A percentile compares a stretch with the other conserved stretches of the same genome.
These are phyloP conservation scores for Acleris laterana DNA, from an alignment of 2,888 invertebrate species.

Conservation along the genomic window DNA sequence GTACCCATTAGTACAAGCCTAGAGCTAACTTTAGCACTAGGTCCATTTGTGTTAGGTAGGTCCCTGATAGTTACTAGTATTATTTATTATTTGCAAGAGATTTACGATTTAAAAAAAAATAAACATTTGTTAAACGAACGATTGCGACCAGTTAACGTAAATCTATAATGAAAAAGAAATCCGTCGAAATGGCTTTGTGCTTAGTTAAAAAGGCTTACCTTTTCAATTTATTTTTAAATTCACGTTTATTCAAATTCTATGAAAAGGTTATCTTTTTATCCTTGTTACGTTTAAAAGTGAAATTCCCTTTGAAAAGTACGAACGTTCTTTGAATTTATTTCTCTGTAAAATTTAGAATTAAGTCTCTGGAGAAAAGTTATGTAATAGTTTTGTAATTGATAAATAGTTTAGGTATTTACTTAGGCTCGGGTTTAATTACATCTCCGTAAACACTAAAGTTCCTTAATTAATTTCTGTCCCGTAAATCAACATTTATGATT, in stretches of 20 bases:
- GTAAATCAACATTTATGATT: slow-evolving; percentile 8
- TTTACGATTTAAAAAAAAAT: too few species aligned
- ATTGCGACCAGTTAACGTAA: too few species aligned
- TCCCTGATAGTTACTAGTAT: too few species aligned
- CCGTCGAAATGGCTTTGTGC: too few species aligned
- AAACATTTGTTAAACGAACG: too few species aligned
- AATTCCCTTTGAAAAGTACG: slow-evolving; percentile 1
- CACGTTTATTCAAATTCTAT: slow-evolving; percentile 5
- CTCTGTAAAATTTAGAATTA: neutral
- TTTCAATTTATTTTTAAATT: slow-evolving; percentile 3
- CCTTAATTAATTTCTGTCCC: slow-evolving; percentile 13
- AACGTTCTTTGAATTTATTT: neutral
- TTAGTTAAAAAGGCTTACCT: too few species aligned
- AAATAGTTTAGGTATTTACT: slow-evolving; percentile 17
- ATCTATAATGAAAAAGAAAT: too few species aligned
- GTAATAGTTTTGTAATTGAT: slow-evolving; percentile 3
- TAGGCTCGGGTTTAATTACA: slow-evolving; percentile 11
- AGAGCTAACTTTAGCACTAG: too few species aligned
- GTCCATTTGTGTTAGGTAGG: too few species aligned
- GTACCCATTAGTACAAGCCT: too few species aligned
- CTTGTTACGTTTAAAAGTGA: neutral
- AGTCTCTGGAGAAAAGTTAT: neutral
- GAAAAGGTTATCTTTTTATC: neutral
- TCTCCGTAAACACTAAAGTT: slow-evolving; percentile 18
- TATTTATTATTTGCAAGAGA: too few species aligned